phyloP scores from a whole-genome alignment of 2,113 vertebrate species.

The Tragelaphus scriptus region DNA sequence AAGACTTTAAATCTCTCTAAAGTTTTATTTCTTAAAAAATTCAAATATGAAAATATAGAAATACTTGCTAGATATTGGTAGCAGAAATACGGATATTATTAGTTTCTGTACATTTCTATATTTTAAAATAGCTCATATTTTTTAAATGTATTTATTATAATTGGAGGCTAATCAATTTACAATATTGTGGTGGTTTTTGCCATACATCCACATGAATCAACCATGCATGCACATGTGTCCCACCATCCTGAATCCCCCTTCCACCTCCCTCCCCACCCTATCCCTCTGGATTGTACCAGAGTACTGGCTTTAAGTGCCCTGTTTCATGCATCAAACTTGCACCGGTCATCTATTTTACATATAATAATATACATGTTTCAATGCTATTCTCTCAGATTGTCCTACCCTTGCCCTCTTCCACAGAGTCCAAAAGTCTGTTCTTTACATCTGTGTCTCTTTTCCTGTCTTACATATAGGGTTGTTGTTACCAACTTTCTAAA shows the following conservation, averaged over 20 bases:
- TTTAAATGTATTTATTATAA: neutral
- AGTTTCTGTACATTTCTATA: neutral
- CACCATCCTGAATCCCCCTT: neutral
- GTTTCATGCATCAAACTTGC: neutral
- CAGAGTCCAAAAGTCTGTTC: neutral
- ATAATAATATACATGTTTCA: neutral
- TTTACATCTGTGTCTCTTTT: neutral
- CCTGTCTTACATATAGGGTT: neutral
- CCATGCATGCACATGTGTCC: neutral
- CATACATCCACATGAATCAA: neutral
- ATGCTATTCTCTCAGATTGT: neutral
- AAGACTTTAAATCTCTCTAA: neutral
- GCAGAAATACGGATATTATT: neutral
- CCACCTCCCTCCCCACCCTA: neutral
- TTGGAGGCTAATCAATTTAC: neutral
- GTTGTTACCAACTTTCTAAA: neutral
- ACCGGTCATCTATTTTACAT: neutral
- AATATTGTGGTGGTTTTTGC: neutral
- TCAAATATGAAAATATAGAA: neutral
- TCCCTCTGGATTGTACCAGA: neutral
- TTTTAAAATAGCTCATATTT: slow-evolving; percentile 2
- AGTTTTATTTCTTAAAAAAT: neutral
- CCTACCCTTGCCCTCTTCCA: neutral
- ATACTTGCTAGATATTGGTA: neutral
- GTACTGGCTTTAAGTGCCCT: accelerated